Evolutionary conservation across 1,140 invertebrate genomes (phyloP), one percentile per base, ranked within the genome.

Genomic region (Drosophila orena): DNA sequence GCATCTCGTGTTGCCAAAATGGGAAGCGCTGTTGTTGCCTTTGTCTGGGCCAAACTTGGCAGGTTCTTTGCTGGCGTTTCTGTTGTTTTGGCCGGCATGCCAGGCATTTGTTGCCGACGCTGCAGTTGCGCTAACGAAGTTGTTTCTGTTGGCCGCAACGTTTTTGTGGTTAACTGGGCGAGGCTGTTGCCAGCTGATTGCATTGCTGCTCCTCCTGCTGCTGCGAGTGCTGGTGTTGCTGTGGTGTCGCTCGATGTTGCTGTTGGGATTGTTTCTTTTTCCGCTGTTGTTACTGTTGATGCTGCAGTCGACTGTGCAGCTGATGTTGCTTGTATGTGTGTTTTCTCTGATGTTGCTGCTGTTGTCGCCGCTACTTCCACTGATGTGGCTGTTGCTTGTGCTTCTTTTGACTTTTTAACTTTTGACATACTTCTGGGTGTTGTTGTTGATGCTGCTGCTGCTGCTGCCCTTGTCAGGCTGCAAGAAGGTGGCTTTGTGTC

Each of bases 111-210:
- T 84, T 70, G 42, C 44, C 50, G 49, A 56, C 42, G 46, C 43
- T 70, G 62, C 44, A 43, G 24, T 22, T 54, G 65, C 55, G 59
- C 76, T 91, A 89, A 89, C 84, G 77, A 89, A 88, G 84, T 88
- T 89, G 84, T 89, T 89, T 76, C 78, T 75, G 73, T 68, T 74
- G 79, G 68, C 84, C 84, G 68, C 55, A 89, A 90, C 89, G 84
- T 89, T 89, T 89, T 84, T 89, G 84, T 59, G 84, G 84, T 89
- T 86, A 57, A 66, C 78, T 75, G 61, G 50, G 75, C 70, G 65
- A 50, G 70, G 83, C 66, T 81, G 78, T 78, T 78, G 70, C 74
- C 74, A 46, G 61, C 71, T 88, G 83, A 84, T 90, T 90, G 78
- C 75, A 42, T 76, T 62, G 70, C 40, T 75, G 72, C 42, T 55